Percentiles rank a stretch among this genome's conserved stretches.
These are phyloP conservation scores for Sebastes hopkinsi DNA, from an alignment of 2,797 vertebrate genomes.

Conservation along the genomic window DNA sequence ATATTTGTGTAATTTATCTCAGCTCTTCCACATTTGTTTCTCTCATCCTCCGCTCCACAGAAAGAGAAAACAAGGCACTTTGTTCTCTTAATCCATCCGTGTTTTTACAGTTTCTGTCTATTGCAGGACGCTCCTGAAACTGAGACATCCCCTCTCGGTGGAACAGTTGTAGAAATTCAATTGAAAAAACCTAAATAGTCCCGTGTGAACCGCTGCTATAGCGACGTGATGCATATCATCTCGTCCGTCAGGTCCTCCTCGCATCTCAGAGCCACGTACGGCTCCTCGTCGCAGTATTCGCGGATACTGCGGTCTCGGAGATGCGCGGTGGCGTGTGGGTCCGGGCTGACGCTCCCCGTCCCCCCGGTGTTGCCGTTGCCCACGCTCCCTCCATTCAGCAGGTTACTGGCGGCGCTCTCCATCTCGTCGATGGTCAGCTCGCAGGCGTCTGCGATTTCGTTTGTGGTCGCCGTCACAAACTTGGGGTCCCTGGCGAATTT, in stretches of 20 bases:
- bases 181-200: slow-evolving; percentile 56
- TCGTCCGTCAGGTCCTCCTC: slow-evolving; percentile 97
- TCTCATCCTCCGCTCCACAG: slow-evolving; percentile 10
- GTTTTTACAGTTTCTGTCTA: slow-evolving; percentile 24
- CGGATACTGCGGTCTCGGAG: slow-evolving; percentile 81
- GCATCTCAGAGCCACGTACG: slow-evolving; percentile 79
- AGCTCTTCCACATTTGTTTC: neutral
- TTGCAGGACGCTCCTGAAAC: slow-evolving; percentile 21
- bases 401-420: slow-evolving; percentile 96
- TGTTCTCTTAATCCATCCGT: slow-evolving; percentile 54
- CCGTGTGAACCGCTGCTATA: slow-evolving; percentile 85
- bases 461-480: slow-evolving; percentile 93
- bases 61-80: slow-evolving; percentile 78
- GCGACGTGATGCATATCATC: slow-evolving; percentile 96
- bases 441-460: slow-evolving; percentile 96
- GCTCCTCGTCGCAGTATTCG: slow-evolving; percentile 95
- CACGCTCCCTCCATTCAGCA: slow-evolving; percentile 88
- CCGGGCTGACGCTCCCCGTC: slow-evolving; percentile 70
- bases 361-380: slow-evolving; percentile 72
- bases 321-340: slow-evolving; percentile 74
- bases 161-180: slow-evolving; percentile 29
- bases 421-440: slow-evolving; percentile 98
- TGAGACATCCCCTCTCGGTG: slow-evolving; percentile 3
- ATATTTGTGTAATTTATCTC: neutral
- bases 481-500: slow-evolving; percentile 95